phyloP scores from a whole-genome alignment of 2,888 invertebrate species.

The Napeogenes sylphis region DNA sequence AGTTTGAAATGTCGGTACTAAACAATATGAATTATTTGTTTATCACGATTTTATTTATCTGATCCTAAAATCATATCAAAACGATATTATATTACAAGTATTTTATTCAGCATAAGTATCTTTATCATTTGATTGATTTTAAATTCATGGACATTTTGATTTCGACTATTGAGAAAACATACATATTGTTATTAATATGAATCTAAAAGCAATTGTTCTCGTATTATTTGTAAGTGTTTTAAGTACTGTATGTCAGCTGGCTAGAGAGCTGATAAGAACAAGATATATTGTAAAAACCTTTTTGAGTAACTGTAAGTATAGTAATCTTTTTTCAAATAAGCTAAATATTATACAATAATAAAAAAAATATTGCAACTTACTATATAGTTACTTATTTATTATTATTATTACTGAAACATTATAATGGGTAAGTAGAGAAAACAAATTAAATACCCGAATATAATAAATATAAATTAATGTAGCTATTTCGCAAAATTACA shows the following conservation, averaged over 20 bases:
- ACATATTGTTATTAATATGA: constrained; percentile 19
- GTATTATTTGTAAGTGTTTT: constrained; percentile 17
- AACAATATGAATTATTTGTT: too few relatives aligned
- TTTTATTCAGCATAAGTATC: not conserved
- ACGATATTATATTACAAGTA: not conserved
- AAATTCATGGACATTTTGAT: constrained; percentile 7
- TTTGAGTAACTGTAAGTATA: constrained; percentile 54
- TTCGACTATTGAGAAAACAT: not conserved
- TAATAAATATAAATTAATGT: too few relatives aligned
- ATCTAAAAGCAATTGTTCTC: constrained; percentile 18
- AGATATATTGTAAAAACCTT: constrained; percentile 45
- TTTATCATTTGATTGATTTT: constrained; percentile 1
- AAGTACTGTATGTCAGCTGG: constrained; percentile 42
- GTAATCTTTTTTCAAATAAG: not conserved
- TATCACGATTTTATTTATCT: too few relatives aligned
- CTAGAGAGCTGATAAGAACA: constrained; percentile 40
- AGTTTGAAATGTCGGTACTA: too few relatives aligned
- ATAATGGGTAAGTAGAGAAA: too few relatives aligned
- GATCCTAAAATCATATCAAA: not conserved
- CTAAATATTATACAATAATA: not conserved
- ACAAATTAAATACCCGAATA: too few relatives aligned
- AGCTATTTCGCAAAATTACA: too few relatives aligned
- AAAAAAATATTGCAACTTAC: not conserved
- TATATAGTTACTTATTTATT: too few relatives aligned
- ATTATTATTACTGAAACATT: too few relatives aligned